Conservation (phyloP, 1,140 invertebrate genomes). For the Drosophila ironensis region DNA sequence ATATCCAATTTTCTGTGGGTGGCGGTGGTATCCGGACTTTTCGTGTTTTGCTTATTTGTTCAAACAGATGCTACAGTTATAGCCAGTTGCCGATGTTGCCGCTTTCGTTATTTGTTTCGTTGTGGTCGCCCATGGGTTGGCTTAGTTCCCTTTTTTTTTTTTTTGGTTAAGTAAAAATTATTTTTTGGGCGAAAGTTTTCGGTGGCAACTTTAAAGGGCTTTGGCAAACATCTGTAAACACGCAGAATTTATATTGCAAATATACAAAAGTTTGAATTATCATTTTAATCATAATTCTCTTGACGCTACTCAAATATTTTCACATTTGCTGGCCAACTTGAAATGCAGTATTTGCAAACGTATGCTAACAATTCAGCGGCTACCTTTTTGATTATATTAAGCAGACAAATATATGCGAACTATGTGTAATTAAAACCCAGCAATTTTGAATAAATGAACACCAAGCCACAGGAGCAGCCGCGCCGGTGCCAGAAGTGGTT, state of each 20-base stretch:
- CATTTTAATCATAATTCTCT: too few species aligned
- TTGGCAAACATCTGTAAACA: too few species aligned
- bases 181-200: too few species aligned
- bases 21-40: conserved; percentile 3
- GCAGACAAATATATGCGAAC: conserved; percentile 14
- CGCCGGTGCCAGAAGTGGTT: conserved; percentile 54
- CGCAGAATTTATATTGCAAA: not conserved
- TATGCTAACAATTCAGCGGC: not conserved
- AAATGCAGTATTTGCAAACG: too few species aligned
- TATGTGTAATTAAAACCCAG: conserved; percentile 37
- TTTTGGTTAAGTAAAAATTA: conserved; percentile 3
- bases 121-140: conserved; percentile 50
- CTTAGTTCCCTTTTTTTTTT: conserved; percentile 45
- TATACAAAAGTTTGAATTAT: not conserved
- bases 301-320: too few species aligned
- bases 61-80: conserved; percentile 64
- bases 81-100: conserved; percentile 15
- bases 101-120: conserved; percentile 48
- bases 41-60: conserved; percentile 71
- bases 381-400: conserved; percentile 1
- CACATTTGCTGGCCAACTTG: too few species aligned
- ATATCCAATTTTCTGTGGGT: not conserved
- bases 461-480: not conserved
- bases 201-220: not conserved
- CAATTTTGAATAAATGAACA: conserved; percentile 36